Evolutionary conservation across 1,140 invertebrate genomes (phyloP).

Genomic region (Heliconius congener): DNA sequence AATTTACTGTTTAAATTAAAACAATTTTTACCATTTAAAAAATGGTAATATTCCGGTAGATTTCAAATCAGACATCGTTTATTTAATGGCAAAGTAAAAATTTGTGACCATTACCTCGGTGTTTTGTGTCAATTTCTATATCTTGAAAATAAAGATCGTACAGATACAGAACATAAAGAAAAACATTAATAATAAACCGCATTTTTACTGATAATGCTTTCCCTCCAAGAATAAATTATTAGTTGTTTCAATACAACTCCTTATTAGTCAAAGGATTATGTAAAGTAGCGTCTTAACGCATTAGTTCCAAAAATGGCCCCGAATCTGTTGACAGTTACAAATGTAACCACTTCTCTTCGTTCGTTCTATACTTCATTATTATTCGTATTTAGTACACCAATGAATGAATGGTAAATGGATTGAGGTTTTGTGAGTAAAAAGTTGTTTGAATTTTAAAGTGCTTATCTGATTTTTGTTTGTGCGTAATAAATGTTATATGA

Average conservation of each 20-base stretch:
- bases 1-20: too few species aligned
- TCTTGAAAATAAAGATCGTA: neutral
- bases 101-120: too few species aligned
- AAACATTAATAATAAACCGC: neutral
- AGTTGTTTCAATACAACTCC: slow-evolving; percentile 26
- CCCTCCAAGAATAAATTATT: slow-evolving; percentile 31
- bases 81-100: too few species aligned
- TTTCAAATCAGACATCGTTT: too few species aligned
- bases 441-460: slow-evolving; percentile 13
- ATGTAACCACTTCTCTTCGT: slow-evolving; percentile 39
- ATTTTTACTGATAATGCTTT: slow-evolving; percentile 1
- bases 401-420: slow-evolving; percentile 43
- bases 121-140: too few species aligned
- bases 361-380: slow-evolving; percentile 39
- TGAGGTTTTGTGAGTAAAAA: slow-evolving; percentile 33
- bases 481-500: neutral
- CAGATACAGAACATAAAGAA: neutral
- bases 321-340: slow-evolving; percentile 53
- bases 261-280: slow-evolving; percentile 46
- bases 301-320: slow-evolving; percentile 40
- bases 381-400: slow-evolving; percentile 45
- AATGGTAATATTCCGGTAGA: too few species aligned
- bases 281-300: slow-evolving; percentile 43
- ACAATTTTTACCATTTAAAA: too few species aligned
- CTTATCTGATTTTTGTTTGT: slow-evolving; percentile 2